Evolutionary conservation across 2,888 invertebrate genomes (phyloP), one percentile per base, ranked within the genome.

Genomic region (Antheraea yamamai): DNA sequence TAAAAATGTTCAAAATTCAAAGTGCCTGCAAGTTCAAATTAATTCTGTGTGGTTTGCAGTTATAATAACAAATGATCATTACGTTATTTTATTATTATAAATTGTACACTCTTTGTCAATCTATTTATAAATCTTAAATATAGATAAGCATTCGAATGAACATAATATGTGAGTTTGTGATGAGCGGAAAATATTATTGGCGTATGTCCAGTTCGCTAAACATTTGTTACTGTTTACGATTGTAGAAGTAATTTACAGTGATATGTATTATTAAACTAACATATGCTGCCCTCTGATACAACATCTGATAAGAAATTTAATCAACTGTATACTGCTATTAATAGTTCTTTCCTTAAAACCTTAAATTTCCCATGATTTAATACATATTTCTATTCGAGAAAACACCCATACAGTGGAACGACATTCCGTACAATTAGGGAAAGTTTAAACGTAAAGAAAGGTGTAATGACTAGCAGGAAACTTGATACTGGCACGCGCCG

Each of bases 171-270:
- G 76, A 76, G 79, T 80, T 76, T 83, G 82, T 82, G 82, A 81
- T 82, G 82, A 81, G 84, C 81, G 82, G 79, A 85, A 66, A 81
- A 83, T 81, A 83, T 84, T 80, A 81, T 84, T 88, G 88, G 88
- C 88, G 77, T 72, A 20, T 51, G 68, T 82, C 88, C 88, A 87
- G 80, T 76, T 77, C 76, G 75, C 78, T 79, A 78, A 82, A 83
- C 84, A 85, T 82, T 84, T 85, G 85, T 83, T 61, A 82, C 78
- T 79, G 75, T 80, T 81, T 79, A 81, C 80, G 80, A 80, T 79
- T 68, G 68, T 72, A n/a, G 68, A 77, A 77, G 80, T 80, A 80
- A 81, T 79, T 79, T 79, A 81, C 81, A 82, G 79, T 83, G 84
- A 84, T 84, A 81, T 84, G 79, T 83, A 84, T 82, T 83, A 83